Conservation (phyloP, 2,113 vertebrate genomes). For the Chloebia gouldiae region DNA sequence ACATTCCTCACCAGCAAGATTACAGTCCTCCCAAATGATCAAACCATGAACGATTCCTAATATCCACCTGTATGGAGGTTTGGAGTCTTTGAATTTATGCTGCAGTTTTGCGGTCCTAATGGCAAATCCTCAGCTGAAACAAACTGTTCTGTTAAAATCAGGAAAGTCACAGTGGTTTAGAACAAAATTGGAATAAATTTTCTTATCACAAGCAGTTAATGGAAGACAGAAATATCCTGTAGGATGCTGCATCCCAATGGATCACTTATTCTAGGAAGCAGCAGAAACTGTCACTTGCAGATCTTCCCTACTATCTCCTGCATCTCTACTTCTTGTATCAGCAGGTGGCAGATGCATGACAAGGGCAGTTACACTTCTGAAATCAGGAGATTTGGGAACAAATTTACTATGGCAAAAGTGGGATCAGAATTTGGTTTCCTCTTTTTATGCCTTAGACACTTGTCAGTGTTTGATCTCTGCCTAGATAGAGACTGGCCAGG, state of each 20-base stretch:
- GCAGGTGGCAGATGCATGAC: rapidly evolving
- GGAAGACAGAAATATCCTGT: neutral
- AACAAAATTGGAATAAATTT: neutral
- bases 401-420: neutral
- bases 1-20: neutral
- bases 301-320: neutral
- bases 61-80: neutral
- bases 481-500: neutral
- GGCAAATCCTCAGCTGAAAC: neutral
- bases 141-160: neutral
- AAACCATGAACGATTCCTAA: neutral
- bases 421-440: neutral
- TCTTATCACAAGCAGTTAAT: neutral
- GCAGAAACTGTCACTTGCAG: neutral
- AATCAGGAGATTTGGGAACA: neutral
- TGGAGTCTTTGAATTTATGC: neutral
- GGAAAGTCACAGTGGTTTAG: neutral
- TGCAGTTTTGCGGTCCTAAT: neutral
- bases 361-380: neutral
- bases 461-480: neutral
- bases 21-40: neutral
- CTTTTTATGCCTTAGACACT: neutral
- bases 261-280: neutral
- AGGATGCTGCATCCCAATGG: neutral
- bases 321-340: neutral